These are phyloP conservation scores for Lochmaea crataegi DNA, from an alignment of 2,888 invertebrate species.

Conservation along the genomic window DNA sequence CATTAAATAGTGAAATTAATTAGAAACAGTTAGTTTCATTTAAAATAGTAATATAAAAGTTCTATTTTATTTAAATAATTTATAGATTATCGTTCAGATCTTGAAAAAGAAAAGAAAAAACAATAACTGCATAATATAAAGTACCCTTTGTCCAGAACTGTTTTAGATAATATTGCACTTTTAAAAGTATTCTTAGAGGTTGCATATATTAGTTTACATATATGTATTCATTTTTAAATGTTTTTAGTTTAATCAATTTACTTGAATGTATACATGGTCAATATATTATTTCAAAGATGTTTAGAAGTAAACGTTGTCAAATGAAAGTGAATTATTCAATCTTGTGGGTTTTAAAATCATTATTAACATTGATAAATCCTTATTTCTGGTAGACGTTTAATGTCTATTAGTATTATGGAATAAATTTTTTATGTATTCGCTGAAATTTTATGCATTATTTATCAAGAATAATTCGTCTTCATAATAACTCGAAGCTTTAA, in stretches of 20 bases:
- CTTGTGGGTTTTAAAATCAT: neutral
- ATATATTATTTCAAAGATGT: neutral
- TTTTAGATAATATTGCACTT: neutral
- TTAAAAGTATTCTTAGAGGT: constrained; percentile 2
- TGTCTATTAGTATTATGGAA: neutral
- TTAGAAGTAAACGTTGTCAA: neutral
- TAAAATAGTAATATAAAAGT: too few relatives aligned
- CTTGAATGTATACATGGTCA: too few relatives aligned
- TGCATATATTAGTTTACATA: neutral
- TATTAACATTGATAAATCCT: neutral
- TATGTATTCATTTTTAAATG: neutral
- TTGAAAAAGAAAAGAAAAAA: neutral
- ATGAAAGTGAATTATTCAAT: neutral
- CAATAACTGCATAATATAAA: neutral
- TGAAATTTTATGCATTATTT: too few relatives aligned
- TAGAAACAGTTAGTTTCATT: too few relatives aligned
- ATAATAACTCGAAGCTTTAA: neutral
- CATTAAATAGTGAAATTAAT: too few relatives aligned
- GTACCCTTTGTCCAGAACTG: neutral
- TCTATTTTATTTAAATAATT: too few relatives aligned
- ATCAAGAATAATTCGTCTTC: neutral
- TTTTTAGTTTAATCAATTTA: neutral
- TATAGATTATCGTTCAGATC: neutral
- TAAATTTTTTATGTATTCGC: too few relatives aligned
- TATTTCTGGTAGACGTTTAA: neutral